phyloP scores from a whole-genome alignment of 2,797 vertebrate genomes.

The Oryzias sinensis region DNA sequence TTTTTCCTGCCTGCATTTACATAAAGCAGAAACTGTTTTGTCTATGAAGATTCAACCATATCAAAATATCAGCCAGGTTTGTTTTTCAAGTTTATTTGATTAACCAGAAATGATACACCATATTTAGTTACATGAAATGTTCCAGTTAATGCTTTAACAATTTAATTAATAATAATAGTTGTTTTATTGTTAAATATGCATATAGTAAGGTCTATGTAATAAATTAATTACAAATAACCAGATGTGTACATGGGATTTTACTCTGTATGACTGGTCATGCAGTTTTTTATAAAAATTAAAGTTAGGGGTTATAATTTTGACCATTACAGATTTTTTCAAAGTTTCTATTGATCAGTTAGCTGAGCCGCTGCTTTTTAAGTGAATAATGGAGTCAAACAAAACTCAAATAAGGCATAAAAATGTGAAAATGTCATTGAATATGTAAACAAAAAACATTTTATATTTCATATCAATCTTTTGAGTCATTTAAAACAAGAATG shows the following conservation, averaged over 20 bases:
- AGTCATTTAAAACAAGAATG: neutral
- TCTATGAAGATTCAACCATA: neutral
- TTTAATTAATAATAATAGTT: neutral
- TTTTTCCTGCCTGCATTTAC: conserved; percentile 50
- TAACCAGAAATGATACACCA: too few relatives aligned
- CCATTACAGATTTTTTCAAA: conserved; percentile 90
- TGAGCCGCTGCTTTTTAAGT: conserved; percentile 33
- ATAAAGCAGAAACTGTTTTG: conserved; percentile 16
- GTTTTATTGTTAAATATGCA: too few relatives aligned
- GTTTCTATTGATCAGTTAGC: conserved; percentile 85
- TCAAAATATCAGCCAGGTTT: too few relatives aligned
- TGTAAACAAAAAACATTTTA: neutral
- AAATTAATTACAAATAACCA: too few relatives aligned
- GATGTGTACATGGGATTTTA: too few relatives aligned
- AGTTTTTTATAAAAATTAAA: conserved; percentile 88
- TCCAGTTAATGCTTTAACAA: neutral
- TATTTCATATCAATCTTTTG: neutral
- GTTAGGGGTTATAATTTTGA: conserved; percentile 88
- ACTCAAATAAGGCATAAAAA: neutral
- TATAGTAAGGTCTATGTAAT: too few relatives aligned
- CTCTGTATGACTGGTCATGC: conserved; percentile 86
- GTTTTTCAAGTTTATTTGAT: too few relatives aligned
- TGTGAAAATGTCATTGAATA: neutral
- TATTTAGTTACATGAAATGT: too few relatives aligned
- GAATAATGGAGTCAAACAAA: conserved; percentile 3